Evolutionary conservation across 2,888 invertebrate genomes (phyloP).

Genomic region (Ramazzottius varieornatus): DNA sequence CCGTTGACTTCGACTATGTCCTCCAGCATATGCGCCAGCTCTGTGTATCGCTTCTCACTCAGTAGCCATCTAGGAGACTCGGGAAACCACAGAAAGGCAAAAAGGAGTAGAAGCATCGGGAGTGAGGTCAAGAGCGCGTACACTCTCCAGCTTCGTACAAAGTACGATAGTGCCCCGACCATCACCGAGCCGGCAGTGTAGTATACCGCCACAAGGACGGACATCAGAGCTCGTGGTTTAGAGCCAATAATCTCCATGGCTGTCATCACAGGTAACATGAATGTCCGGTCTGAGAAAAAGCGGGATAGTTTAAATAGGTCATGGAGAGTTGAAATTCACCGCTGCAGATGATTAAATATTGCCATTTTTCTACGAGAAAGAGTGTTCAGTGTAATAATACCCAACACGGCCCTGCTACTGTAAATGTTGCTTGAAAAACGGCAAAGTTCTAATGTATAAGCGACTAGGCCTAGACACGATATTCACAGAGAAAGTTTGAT

Average conservation of each 20-base stretch:
- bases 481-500: too few relatives aligned
- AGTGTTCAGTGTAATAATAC: too few relatives aligned
- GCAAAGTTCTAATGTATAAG: too few relatives aligned
- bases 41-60: neutral
- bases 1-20: neutral
- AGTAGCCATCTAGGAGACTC: neutral
- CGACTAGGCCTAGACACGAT: too few relatives aligned
- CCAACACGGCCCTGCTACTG: too few relatives aligned
- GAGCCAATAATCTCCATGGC: neutral
- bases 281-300: neutral
- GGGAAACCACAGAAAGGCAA: neutral
- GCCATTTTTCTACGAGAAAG: too few relatives aligned
- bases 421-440: too few relatives aligned
- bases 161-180: neutral
- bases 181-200: neutral
- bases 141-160: neutral
- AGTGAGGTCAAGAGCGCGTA: neutral
- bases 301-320: too few relatives aligned
- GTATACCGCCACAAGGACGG: neutral
- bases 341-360: too few relatives aligned
- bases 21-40: neutral
- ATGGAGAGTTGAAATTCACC: too few relatives aligned
- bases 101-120: neutral
- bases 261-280: neutral
- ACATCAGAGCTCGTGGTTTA: neutral